These are phyloP conservation scores for Rhizomys pruinosus DNA, from an alignment of 2,113 vertebrate species.

Conservation along the genomic window DNA sequence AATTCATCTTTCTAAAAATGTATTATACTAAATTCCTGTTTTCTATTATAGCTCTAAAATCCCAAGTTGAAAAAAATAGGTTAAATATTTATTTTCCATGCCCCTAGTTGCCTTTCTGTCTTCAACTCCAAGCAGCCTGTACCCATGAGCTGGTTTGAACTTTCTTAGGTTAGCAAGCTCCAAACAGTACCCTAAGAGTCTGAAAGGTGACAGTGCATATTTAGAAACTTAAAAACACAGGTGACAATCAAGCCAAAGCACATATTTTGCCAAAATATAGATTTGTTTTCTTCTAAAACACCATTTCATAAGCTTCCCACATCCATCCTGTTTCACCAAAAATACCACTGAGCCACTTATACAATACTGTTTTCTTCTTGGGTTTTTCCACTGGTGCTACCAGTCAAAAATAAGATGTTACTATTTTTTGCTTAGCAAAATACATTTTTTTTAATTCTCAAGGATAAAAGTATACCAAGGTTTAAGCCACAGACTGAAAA, in stretches of 20 bases:
- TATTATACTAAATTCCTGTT: background rate
- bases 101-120: background rate
- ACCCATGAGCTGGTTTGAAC: background rate
- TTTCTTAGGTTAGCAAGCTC: background rate
- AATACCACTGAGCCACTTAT: background rate
- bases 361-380: background rate
- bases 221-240: background rate
- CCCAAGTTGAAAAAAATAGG: background rate
- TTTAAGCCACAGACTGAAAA: background rate
- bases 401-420: background rate
- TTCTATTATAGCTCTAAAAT: background rate
- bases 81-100: background rate
- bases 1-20: too few relatives aligned
- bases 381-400: background rate
- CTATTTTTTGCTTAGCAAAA: background rate
- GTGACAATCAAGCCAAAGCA: background rate
- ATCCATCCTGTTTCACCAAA: background rate
- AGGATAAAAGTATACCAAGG: background rate
- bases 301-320: background rate
- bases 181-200: background rate
- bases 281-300: background rate
- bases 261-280: background rate
- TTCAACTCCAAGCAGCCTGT: background rate
- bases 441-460: background rate
- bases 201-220: background rate